Percentiles rank a stretch among this genome's conserved stretches.
Evolutionary conservation across 2,113 vertebrate species (phyloP).

Genomic region (Nibea albiflora): DNA sequence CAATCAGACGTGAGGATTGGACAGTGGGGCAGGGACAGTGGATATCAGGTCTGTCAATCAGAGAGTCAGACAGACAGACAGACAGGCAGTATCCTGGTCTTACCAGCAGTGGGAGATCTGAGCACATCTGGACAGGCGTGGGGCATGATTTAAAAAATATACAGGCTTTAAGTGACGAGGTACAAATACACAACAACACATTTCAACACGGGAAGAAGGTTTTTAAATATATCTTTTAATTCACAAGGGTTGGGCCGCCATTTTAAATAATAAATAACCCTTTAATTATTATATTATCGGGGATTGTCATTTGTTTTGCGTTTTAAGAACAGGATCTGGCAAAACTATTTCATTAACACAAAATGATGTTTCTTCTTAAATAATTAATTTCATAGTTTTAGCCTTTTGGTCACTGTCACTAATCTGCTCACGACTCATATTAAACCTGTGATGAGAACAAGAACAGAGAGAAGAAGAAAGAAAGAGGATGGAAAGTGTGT

Average conservation of each 20-base stretch:
- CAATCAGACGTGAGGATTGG: constrained; percentile 70
- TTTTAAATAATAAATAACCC: neutral
- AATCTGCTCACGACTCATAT: no score
- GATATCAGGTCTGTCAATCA: constrained; percentile 64
- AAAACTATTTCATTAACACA: neutral
- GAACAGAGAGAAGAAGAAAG: no score
- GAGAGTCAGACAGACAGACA: constrained; percentile 52
- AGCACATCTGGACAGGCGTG: constrained; percentile 81
- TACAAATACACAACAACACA: constrained; percentile 19
- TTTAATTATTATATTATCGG: neutral
- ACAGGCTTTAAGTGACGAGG: constrained; percentile 53
- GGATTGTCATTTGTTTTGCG: neutral
- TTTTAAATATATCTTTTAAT: neutral
- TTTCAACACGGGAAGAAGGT: neutral
- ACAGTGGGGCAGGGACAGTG: constrained; percentile 60
- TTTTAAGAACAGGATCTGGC: neutral
- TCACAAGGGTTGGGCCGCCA: neutral
- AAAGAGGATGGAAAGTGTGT: no score
- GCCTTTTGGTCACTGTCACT: no score
- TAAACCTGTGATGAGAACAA: no score
- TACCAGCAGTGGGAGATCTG: constrained; percentile 85
- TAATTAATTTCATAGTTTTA: neutral
- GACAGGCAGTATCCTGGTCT: constrained; percentile 74
- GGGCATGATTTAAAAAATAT: constrained; percentile 75
- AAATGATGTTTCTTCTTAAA: neutral